Base-by-base conservation (phyloP, 1,140 invertebrate genomes). In the Drosophila serrata region DNA sequence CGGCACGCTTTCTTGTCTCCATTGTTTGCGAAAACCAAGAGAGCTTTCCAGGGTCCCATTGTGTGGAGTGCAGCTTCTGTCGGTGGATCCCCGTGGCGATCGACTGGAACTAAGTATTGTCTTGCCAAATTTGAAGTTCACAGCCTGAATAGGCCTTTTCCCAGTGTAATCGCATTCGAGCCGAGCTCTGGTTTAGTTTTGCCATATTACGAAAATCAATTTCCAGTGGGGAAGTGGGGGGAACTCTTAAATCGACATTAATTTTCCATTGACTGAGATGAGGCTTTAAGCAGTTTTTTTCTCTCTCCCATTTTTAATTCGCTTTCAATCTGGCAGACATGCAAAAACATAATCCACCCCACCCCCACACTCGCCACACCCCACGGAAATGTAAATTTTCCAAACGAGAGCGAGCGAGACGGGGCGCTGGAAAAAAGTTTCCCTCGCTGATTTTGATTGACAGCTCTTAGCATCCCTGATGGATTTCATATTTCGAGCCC, bases 361-460 rank as follows among this genome's bases (percentile, higher is more conserved):
- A 49, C 70, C 58, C 53, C 48, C 64, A 48, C 40, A 31, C 51
- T 31, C 31, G 39, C 35, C 29, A 43, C 51, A 43, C 51, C 70
- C 37, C 49, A 77, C 62, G 72, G 76, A 86, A 90, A 90, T 90
- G 86, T 86, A 90, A 90, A 90, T 90, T 86, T 78, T 68, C 49
- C 65, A 53, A 49, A 56, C 45, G 48, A 22, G 35, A 67, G 61
- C 12, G 45, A 76, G 55, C 24, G 62, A 61, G 56, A 64, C 15
- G 33, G 39, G 15, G 37, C 33, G 61, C 11, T 67, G 73, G 49
- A 70, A 90, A 79, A 91, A 92, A 92, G 82, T 92, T 91, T 92
- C 90, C 86, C 80, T 90, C 80, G 72, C 85, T 88, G 84, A 88
- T 91, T 92, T 92, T 92, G 91, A 92, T 92, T 92, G 91, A 92